A percentile compares a stretch with the other conserved stretches of the same genome.
These are phyloP conservation scores for Manacus vitellinus DNA, from an alignment of 2,113 vertebrate species.

Conservation along the genomic window DNA sequence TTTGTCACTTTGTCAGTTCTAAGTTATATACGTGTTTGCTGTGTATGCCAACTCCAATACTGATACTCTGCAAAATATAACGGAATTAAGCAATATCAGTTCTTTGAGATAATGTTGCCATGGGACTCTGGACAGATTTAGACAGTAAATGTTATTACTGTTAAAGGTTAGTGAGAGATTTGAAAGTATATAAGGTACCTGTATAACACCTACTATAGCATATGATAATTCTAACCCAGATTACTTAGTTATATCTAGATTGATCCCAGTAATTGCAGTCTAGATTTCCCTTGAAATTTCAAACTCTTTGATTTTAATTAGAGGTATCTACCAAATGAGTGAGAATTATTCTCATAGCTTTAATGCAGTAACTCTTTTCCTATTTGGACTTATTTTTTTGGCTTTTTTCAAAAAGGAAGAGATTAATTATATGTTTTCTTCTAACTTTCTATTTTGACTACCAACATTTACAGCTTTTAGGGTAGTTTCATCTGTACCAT, in stretches of 20 bases:
- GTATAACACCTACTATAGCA: not conserved
- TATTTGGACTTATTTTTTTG: not conserved
- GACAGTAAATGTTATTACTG: not conserved
- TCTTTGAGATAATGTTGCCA: not conserved
- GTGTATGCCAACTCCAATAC: not conserved
- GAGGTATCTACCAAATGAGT: not conserved
- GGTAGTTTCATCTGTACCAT: conserved; percentile 15
- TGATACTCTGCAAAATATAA: not conserved
- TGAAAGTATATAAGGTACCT: not conserved
- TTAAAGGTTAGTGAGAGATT: not conserved
- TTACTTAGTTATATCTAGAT: not conserved
- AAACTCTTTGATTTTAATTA: not conserved
- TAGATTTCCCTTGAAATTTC: not conserved
- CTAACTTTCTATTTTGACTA: conserved; percentile 30
- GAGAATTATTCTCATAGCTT: not conserved
- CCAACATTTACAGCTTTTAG: conserved; percentile 24
- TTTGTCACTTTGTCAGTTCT: not conserved
- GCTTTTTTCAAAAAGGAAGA: conserved; percentile 19
- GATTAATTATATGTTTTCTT: conserved; percentile 18
- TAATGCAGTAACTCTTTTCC: not conserved
- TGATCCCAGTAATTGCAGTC: not conserved
- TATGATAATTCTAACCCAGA: not conserved
- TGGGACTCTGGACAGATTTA: not conserved
- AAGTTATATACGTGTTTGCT: not conserved
- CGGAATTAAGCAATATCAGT: not conserved